Conservation (phyloP, 2,113 vertebrate species). For the Silurus asotus region DNA sequence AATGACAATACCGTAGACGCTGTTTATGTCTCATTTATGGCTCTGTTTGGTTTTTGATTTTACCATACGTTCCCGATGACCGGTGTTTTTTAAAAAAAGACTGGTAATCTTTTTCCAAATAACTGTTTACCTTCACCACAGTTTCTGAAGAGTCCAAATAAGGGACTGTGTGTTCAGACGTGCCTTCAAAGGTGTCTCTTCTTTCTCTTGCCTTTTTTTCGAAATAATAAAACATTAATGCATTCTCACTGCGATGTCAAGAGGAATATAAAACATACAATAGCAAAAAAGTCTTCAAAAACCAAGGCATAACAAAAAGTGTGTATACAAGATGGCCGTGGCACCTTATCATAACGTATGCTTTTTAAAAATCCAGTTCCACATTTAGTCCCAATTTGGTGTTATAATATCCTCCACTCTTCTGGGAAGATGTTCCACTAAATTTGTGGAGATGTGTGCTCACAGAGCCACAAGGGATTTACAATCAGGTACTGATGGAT, state of each 20-base stretch:
- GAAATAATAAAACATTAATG: background rate
- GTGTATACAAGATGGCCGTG: too few species aligned
- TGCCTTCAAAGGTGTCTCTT: background rate
- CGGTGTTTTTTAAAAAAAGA: background rate
- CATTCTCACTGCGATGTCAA: background rate
- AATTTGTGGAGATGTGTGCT: too few species aligned
- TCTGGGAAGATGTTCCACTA: too few species aligned
- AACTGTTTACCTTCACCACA: conserved; percentile 19
- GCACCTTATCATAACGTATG: too few species aligned
- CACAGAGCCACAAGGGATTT: too few species aligned
- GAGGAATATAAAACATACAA: background rate
- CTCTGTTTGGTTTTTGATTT: background rate
- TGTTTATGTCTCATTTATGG: background rate
- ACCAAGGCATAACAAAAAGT: background rate
- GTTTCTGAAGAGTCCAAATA: background rate
- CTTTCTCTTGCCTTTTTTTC: background rate
- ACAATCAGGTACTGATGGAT: too few species aligned
- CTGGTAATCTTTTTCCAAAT: conserved; percentile 12
- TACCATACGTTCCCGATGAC: background rate
- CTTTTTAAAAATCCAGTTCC: too few species aligned
- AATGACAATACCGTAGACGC: background rate
- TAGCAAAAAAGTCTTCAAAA: background rate
- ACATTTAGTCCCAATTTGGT: too few species aligned
- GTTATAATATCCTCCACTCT: too few species aligned
- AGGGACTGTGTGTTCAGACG: background rate